Evolutionary conservation across 2,888 invertebrate genomes (phyloP).

Genomic region (Andrena praecox): DNA sequence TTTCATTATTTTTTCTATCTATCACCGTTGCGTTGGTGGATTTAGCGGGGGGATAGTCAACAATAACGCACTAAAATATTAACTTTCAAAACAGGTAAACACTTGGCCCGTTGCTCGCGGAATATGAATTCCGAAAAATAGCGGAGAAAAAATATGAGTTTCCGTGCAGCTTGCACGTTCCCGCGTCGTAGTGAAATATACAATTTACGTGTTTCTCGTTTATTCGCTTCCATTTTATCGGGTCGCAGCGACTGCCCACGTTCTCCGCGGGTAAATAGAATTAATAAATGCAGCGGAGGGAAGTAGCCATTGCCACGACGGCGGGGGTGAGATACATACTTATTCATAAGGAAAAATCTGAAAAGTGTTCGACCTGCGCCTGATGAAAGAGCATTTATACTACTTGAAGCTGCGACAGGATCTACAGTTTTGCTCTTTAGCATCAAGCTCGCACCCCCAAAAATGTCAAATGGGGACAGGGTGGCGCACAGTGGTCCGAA

Average conservation of each 20-base stretch:
- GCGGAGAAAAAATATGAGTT: constrained; percentile 11
- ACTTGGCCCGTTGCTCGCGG: constrained; percentile 9
- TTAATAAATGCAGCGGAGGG: constrained; percentile 31
- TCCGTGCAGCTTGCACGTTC: constrained; percentile 8
- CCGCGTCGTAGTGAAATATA: background rate
- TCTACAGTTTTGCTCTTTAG: background rate
- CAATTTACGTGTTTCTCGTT: constrained; percentile 21
- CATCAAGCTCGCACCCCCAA: background rate
- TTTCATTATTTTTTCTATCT: background rate
- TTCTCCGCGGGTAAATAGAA: constrained; percentile 14
- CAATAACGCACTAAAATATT: constrained; percentile 28
- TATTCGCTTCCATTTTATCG: constrained; percentile 23
- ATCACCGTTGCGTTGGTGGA: no score
- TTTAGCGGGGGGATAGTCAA: constrained; percentile 13
- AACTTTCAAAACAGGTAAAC: constrained; percentile 22
- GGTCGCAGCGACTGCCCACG: background rate
- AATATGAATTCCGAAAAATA: constrained; percentile 33
- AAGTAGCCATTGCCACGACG: background rate
- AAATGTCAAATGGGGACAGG: no score
- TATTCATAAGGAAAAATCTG: constrained; percentile 22
- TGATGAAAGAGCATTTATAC: background rate
- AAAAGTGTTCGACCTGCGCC: background rate
- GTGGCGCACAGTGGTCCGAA: no score
- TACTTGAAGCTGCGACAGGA: background rate
- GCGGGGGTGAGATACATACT: constrained; percentile 22